phyloP scores from a whole-genome alignment of 2,797 vertebrate genomes.

The Poecilia picta region DNA sequence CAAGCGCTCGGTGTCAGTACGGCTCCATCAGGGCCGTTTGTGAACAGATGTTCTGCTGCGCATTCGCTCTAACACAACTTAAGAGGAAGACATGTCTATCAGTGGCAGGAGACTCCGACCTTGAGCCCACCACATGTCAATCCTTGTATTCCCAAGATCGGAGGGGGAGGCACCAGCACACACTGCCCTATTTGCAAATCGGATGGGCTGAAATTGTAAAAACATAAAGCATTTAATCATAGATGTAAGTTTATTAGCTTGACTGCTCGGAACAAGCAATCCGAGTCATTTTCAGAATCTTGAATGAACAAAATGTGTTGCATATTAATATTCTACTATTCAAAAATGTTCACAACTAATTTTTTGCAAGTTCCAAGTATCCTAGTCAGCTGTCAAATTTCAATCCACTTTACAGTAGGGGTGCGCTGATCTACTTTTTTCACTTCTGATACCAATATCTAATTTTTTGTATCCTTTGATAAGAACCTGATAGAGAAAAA shows the following conservation, averaged over 20 bases:
- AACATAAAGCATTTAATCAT: slow-evolving; percentile 36
- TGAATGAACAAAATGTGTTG: too few relatives aligned
- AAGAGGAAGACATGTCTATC: slow-evolving; percentile 96
- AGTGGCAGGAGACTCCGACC: slow-evolving; percentile 95
- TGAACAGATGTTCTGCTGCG: slow-evolving; percentile 99
- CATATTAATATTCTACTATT: too few relatives aligned
- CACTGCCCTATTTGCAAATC: slow-evolving; percentile 49
- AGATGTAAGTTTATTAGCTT: slow-evolving; percentile 19
- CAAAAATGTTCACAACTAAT: too few relatives aligned
- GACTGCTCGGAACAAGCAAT: slow-evolving; percentile 8
- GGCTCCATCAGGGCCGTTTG: slow-evolving; percentile 96
- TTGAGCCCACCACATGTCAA: slow-evolving; percentile 88
- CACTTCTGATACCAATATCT: too few relatives aligned
- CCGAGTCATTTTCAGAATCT: too few relatives aligned
- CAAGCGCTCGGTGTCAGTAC: slow-evolving; percentile 90
- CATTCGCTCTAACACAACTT: slow-evolving; percentile 91
- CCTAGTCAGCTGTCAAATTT: too few relatives aligned
- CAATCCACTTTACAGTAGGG: too few relatives aligned
- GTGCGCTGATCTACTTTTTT: too few relatives aligned
- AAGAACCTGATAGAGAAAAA: too few relatives aligned
- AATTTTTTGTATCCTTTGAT: too few relatives aligned
- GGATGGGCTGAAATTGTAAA: slow-evolving; percentile 33
- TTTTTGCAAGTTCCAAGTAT: too few relatives aligned
- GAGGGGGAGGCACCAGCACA: slow-evolving; percentile 33
- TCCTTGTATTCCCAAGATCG: slow-evolving; percentile 62